These are phyloP conservation scores for Lethocerus indicus DNA, from an alignment of 1,140 invertebrate species.

Conservation along the genomic window DNA sequence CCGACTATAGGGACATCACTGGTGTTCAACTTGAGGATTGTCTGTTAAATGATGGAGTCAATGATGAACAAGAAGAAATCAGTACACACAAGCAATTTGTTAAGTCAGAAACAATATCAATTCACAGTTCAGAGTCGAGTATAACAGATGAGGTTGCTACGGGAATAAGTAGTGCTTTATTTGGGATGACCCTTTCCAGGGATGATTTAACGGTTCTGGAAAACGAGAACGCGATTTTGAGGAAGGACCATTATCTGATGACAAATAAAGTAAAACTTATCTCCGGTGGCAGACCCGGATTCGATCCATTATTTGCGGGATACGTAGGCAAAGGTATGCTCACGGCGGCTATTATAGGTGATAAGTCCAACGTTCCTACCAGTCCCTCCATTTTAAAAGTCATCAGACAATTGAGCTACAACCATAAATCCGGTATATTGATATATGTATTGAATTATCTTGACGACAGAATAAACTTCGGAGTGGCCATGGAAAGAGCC, in stretches of 20 bases:
- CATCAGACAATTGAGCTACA: neutral
- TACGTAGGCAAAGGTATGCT: conserved; percentile 52
- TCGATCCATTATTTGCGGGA: conserved; percentile 42
- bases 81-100: no score
- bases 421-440: neutral
- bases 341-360: conserved; percentile 43
- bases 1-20: no score
- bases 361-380: conserved; percentile 14
- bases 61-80: no score
- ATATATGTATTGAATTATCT: neutral
- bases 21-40: no score
- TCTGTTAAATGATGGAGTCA: no score
- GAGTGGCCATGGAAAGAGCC: neutral
- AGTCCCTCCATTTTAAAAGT: neutral
- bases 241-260: neutral
- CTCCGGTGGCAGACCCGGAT: conserved; percentile 45
- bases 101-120: no score
- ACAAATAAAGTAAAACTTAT: conserved; percentile 37
- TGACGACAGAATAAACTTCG: neutral
- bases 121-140: no score
- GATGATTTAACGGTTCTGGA: conserved; percentile 43
- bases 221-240: neutral
- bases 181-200: no score
- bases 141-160: no score
- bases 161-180: no score